Percentiles rank a stretch among this genome's conserved stretches.
Conservation (phyloP, 2,113 vertebrate species). For the Calyptommatus sinebrachiatus region DNA sequence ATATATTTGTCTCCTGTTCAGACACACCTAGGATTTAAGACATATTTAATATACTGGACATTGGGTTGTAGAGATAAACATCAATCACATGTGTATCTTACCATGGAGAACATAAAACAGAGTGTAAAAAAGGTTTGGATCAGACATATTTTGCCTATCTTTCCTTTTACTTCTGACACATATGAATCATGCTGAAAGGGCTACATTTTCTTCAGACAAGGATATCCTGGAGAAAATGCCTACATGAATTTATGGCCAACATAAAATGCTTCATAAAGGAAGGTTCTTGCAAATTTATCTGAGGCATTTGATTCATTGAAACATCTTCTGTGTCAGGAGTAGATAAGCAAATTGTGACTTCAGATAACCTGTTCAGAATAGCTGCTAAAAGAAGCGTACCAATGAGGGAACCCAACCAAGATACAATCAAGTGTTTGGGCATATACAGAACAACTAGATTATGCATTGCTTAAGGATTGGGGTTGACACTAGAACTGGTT, state of each 20-base stretch:
- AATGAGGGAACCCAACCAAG: constrained; percentile 30
- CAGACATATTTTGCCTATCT: neutral
- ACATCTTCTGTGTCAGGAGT: constrained; percentile 22
- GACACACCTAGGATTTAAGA: neutral
- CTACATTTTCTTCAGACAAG: neutral
- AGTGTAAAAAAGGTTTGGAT: neutral
- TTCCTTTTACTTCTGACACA: neutral
- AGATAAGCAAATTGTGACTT: constrained; percentile 34
- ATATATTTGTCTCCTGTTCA: neutral
- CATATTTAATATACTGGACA: neutral
- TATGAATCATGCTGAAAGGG: neutral
- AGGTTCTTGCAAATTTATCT: neutral
- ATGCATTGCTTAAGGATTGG: constrained; percentile 50
- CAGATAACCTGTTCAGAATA: constrained; percentile 26
- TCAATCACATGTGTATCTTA: neutral
- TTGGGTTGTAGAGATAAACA: neutral
- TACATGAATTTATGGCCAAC: neutral
- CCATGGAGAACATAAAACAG: neutral
- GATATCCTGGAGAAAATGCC: neutral
- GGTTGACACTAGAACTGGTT: no score
- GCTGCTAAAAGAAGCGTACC: neutral
- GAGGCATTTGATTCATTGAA: neutral
- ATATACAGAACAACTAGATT: constrained; percentile 31
- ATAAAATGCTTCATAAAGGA: neutral
- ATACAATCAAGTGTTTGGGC: constrained; percentile 26